Percentiles rank a stretch among this genome's conserved stretches.
phyloP scores from a whole-genome alignment of 92 coral and sea anemone genomes.

The Zoanthus sociatus region DNA sequence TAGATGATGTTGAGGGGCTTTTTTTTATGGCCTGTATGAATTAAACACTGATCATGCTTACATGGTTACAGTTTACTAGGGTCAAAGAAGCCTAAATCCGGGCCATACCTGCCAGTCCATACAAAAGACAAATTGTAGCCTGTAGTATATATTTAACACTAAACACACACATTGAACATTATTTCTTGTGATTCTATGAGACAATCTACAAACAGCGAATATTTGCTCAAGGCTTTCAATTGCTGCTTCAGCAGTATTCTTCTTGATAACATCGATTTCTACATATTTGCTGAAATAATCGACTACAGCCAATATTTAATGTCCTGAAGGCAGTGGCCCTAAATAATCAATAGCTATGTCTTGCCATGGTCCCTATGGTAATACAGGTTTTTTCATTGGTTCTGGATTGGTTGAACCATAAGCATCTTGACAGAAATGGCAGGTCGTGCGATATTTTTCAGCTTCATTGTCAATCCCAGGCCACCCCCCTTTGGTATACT shows the following conservation, averaged over 20 bases:
- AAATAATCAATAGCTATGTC: conserved; percentile 56
- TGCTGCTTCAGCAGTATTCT: conserved; percentile 50
- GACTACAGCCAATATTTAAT: conserved; percentile 55
- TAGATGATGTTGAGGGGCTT: too few relatives aligned
- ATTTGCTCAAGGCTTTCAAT: conserved; percentile 54
- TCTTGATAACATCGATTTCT: conserved; percentile 52
- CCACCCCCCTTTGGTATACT: conserved; percentile 67
- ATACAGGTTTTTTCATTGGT: conserved; percentile 49
- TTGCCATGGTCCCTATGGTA: conserved; percentile 59
- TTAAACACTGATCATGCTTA: too few relatives aligned
- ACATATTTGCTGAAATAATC: conserved; percentile 68
- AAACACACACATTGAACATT: background rate
- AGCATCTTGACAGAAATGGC: conserved; percentile 69
- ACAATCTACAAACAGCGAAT: conserved; percentile 57
- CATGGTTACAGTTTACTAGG: too few relatives aligned
- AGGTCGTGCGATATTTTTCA: conserved; percentile 56
- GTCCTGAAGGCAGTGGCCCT: conserved; percentile 65
- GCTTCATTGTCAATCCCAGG: conserved; percentile 66
- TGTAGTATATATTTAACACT: too few relatives aligned
- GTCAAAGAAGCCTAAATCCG: too few relatives aligned
- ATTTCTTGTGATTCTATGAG: conserved; percentile 39
- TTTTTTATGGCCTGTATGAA: too few relatives aligned
- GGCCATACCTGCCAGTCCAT: too few relatives aligned
- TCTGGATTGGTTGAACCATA: conserved; percentile 45
- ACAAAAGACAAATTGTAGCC: too few relatives aligned